Percentiles rank a stretch among this genome's conserved stretches.
phyloP scores from a whole-genome alignment of 92 coral and sea anemone species.

The Muricea muricata region DNA sequence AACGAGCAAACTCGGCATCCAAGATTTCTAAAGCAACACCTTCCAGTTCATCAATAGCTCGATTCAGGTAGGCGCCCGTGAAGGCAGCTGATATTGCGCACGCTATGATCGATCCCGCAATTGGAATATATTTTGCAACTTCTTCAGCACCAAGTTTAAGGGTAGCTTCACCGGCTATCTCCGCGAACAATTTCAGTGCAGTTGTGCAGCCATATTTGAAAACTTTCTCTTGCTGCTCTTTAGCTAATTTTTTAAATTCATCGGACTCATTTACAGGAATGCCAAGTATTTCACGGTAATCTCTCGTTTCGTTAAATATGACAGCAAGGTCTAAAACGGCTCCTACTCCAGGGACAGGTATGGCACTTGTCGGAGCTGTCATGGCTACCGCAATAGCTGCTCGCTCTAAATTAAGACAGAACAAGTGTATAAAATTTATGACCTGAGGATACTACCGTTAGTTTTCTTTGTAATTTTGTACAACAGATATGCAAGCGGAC shows the following conservation, averaged over 20 bases:
- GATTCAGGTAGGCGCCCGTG: not conserved
- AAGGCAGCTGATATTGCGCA: not conserved
- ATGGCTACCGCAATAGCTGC: not conserved
- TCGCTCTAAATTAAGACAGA: not conserved
- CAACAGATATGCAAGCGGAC: too few species aligned
- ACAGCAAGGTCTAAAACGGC: not conserved
- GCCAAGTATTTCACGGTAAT: not conserved
- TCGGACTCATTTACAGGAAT: not conserved
- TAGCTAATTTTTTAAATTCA: not conserved
- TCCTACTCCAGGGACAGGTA: not conserved
- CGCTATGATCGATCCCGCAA: not conserved
- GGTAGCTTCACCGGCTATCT: not conserved
- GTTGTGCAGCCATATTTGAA: not conserved
- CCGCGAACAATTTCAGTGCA: not conserved
- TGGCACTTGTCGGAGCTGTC: not conserved
- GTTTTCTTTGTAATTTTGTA: too few species aligned
- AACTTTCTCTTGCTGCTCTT: not conserved
- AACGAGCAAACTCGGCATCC: too few species aligned
- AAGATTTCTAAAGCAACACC: not conserved
- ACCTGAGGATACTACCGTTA: too few species aligned
- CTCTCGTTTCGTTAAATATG: not conserved
- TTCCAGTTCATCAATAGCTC: not conserved
- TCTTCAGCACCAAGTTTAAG: not conserved
- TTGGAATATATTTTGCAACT: not conserved
- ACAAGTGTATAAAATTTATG: too few species aligned